Conservation (phyloP, 2,797 vertebrate genomes). For the Luscinia luscinia region DNA sequence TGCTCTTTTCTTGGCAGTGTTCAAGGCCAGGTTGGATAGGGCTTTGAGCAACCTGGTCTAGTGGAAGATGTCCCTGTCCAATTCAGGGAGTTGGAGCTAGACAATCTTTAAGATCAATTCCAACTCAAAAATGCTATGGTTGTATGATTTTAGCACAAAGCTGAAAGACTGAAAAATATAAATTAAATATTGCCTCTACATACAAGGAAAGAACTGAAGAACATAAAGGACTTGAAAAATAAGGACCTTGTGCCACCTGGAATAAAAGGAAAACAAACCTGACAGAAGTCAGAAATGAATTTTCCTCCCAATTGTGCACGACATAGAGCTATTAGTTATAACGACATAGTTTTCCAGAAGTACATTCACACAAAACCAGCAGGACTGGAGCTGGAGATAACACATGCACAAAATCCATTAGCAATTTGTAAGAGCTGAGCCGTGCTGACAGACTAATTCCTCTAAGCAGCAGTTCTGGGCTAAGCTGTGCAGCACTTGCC, state of each 20-base stretch:
- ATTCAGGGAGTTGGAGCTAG: not conserved
- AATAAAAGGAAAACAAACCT: not conserved
- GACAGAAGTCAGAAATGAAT: not conserved
- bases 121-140: not conserved
- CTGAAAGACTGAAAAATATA: not conserved
- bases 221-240: not conserved
- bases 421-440: conserved; percentile 1
- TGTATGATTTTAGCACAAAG: not conserved
- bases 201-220: not conserved
- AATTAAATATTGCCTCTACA: not conserved
- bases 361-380: not conserved
- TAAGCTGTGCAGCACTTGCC: not conserved
- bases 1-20: not conserved
- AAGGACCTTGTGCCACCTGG: not conserved
- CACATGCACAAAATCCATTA: conserved; percentile 26
- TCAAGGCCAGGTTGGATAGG: not conserved
- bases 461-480: not conserved
- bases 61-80: not conserved
- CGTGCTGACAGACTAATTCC: conserved; percentile 19
- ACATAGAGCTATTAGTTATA: not conserved
- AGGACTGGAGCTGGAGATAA: conserved; percentile 17
- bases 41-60: not conserved
- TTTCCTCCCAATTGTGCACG: fast-evolving
- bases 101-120: not conserved
- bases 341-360: not conserved